Percentiles rank a stretch among this genome's conserved stretches.
phyloP scores from a whole-genome alignment of 2,797 vertebrate genomes.

The Oreonectes daqikongensis region DNA sequence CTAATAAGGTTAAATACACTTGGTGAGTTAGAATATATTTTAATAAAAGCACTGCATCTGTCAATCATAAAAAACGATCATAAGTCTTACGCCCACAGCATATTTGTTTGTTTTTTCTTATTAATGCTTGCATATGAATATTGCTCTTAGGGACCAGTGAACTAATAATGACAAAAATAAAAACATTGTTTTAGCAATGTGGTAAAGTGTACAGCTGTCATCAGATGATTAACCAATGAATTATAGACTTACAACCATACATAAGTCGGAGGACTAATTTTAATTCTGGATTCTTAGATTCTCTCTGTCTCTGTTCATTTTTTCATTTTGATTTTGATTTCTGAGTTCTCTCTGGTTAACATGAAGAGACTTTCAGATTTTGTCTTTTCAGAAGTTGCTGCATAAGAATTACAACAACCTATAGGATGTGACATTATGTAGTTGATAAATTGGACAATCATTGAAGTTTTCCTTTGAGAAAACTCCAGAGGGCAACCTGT shows the following conservation, averaged over 20 bases:
- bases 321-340: background rate
- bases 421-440: background rate
- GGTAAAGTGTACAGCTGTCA: too few relatives aligned
- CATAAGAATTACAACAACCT: background rate
- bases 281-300: background rate
- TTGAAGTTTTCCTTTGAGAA: background rate
- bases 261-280: too few relatives aligned
- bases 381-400: background rate
- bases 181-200: too few relatives aligned
- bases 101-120: background rate
- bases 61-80: background rate
- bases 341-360: background rate
- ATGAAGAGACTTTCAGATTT: background rate
- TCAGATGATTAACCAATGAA: too few relatives aligned
- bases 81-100: background rate
- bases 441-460: background rate
- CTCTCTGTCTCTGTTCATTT: background rate
- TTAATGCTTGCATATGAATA: too few relatives aligned
- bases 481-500: background rate
- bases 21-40: background rate
- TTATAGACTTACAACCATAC: too few relatives aligned
- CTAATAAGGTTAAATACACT: background rate
- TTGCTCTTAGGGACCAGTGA: too few relatives aligned
- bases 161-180: too few relatives aligned
- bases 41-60: background rate